Conservation (phyloP, 1,140 invertebrate genomes). For the Hyposmocoma kahamanoa region DNA sequence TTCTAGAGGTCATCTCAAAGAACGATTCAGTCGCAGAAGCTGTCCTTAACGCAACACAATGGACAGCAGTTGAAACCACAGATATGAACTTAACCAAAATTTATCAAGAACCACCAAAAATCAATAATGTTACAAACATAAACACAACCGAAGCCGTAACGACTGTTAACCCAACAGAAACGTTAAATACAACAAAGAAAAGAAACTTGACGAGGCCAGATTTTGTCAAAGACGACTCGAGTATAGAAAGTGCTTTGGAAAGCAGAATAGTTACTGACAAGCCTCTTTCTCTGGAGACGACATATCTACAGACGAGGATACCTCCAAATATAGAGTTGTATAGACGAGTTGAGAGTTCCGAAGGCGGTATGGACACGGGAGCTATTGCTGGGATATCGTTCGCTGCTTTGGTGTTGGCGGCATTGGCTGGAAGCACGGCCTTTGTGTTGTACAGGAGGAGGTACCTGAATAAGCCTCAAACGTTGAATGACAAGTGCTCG, state of each 20-base stretch:
- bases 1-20: no score
- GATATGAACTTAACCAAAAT: conserved; percentile 15
- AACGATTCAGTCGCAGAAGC: no score
- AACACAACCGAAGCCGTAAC: conserved; percentile 20
- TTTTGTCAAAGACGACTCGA: conserved; percentile 42
- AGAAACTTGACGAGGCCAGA: conserved; percentile 51
- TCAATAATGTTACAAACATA: conserved; percentile 18
- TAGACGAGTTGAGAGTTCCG: conserved; percentile 41
- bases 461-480: conserved; percentile 87
- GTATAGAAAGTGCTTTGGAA: conserved; percentile 39
- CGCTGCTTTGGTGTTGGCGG: conserved; percentile 78
- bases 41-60: conserved; percentile 27
- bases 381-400: conserved; percentile 83
- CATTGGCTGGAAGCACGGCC: conserved; percentile 79
- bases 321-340: conserved; percentile 59
- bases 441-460: conserved; percentile 84
- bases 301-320: conserved; percentile 52
- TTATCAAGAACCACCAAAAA: conserved; percentile 7
- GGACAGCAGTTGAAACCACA: conserved; percentile 35
- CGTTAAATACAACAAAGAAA: conserved; percentile 36
- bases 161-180: conserved; percentile 26
- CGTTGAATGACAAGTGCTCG: conserved; percentile 85
- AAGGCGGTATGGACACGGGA: conserved; percentile 76
- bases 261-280: conserved; percentile 67
- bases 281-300: conserved; percentile 55